A percentile compares a stretch with the other conserved stretches of the same genome.
Evolutionary conservation across 2,113 vertebrate genomes (phyloP).

Genomic region (Peucedramus taeniatus): DNA sequence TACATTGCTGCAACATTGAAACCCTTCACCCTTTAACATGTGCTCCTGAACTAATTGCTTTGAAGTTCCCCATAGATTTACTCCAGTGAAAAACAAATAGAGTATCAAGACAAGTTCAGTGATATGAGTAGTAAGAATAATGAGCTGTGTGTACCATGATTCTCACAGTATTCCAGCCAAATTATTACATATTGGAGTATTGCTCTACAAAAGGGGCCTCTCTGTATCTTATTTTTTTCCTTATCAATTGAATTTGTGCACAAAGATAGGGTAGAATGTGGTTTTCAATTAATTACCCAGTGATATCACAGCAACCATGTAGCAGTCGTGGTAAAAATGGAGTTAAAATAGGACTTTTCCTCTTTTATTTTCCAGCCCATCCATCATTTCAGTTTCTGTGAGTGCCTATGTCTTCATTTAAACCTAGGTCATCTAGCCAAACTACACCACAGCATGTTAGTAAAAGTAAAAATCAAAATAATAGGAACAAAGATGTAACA

Average conservation of each 20-base stretch:
- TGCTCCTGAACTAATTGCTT: conserved; percentile 58
- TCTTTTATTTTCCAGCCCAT: neutral
- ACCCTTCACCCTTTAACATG: conserved; percentile 56
- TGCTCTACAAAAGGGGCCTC: neutral
- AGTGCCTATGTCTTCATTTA: neutral
- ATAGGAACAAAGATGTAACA: neutral
- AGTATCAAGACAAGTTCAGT: neutral
- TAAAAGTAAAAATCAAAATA: neutral
- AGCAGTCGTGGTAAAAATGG: neutral
- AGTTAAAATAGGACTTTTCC: neutral
- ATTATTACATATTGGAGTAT: neutral
- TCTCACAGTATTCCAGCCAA: neutral
- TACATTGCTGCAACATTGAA: conserved; percentile 56
- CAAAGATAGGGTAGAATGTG: neutral
- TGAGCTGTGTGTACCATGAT: neutral
- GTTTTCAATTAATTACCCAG: neutral
- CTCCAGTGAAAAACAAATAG: conserved; percentile 36
- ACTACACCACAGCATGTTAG: neutral
- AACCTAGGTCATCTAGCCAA: neutral
- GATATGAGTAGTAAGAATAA: neutral
- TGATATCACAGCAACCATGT: neutral
- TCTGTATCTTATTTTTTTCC: neutral
- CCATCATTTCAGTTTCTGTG: neutral
- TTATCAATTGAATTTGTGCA: neutral
- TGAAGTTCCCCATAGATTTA: conserved; percentile 41